These are phyloP conservation scores for Apodemia duryi DNA, from an alignment of 2,888 invertebrate genomes.

Conservation along the genomic window DNA sequence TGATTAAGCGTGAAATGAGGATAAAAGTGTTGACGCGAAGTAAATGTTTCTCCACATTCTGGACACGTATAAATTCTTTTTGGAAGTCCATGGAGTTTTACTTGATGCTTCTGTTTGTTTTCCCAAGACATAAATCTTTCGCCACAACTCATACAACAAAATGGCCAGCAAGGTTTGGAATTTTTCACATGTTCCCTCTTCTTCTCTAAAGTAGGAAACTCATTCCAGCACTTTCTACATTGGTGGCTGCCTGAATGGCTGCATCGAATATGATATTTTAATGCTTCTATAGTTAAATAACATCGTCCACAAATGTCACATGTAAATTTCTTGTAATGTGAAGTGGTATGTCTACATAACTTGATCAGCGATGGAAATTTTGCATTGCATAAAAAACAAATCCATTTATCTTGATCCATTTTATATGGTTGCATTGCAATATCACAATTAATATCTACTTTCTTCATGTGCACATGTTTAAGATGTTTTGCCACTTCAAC, in stretches of 20 bases:
- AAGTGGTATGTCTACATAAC: slow-evolving; percentile 56
- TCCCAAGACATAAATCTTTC: slow-evolving; percentile 65
- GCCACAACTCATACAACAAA: slow-evolving; percentile 52
- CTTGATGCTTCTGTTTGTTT: slow-evolving; percentile 51
- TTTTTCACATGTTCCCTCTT: slow-evolving; percentile 48
- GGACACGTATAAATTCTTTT: slow-evolving; percentile 50
- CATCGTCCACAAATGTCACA: slow-evolving; percentile 62
- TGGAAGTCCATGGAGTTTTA: slow-evolving; percentile 44
- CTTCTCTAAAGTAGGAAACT: slow-evolving; percentile 46
- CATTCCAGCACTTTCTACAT: slow-evolving; percentile 61
- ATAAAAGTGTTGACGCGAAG: slow-evolving; percentile 50
- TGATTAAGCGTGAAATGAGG: slow-evolving; percentile 53
- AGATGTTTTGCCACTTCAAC: slow-evolving; percentile 51
- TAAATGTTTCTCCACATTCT: slow-evolving; percentile 49
- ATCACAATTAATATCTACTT: slow-evolving; percentile 46
- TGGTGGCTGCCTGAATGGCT: slow-evolving; percentile 48
- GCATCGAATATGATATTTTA: slow-evolving; percentile 57
- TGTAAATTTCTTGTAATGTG: slow-evolving; percentile 56
- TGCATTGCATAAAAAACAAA: slow-evolving; percentile 49
- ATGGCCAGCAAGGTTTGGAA: slow-evolving; percentile 54
- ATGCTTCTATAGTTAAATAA: slow-evolving; percentile 52
- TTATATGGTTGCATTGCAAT: slow-evolving; percentile 58
- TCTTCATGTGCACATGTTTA: slow-evolving; percentile 41
- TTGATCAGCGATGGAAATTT: slow-evolving; percentile 53
- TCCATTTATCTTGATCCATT: slow-evolving; percentile 50